Conservation (phyloP, 2,113 vertebrate genomes). For the Corynorhinus townsendii region DNA sequence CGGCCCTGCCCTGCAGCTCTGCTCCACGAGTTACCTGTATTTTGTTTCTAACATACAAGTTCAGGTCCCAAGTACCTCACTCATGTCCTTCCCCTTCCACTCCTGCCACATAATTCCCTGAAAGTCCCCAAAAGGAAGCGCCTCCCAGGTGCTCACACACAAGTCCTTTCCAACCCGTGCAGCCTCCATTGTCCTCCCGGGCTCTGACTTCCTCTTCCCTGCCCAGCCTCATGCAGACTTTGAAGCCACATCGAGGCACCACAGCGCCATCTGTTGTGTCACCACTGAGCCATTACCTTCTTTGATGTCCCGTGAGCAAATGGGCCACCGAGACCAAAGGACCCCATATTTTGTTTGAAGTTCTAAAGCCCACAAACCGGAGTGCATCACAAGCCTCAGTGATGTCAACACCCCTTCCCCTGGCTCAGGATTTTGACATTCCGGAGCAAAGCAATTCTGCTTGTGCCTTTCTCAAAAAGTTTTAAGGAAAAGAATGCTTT, state of each 20-base stretch:
- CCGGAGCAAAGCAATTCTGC: background rate
- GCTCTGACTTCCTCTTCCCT: background rate
- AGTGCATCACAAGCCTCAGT: background rate
- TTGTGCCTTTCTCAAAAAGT: background rate
- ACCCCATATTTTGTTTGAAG: background rate
- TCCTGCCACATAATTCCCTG: background rate
- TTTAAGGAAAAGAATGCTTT: background rate
- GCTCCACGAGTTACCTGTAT: background rate
- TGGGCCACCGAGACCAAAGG: background rate
- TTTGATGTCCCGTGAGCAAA: background rate
- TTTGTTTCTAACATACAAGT: background rate
- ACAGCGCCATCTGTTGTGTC: background rate
- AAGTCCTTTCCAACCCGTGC: no score
- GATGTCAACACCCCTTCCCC: background rate
- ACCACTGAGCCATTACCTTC: background rate
- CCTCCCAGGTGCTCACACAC: background rate
- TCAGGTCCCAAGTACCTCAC: background rate
- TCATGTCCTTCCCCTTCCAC: background rate
- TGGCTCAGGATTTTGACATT: background rate
- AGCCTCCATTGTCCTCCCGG: background rate
- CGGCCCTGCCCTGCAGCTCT: background rate
- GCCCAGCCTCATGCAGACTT: fast-evolving
- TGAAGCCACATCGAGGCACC: background rate
- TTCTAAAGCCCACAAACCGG: background rate
- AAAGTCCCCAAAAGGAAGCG: background rate